Conservation (phyloP, 2,888 invertebrate species). For the Mayetiola destructor region DNA sequence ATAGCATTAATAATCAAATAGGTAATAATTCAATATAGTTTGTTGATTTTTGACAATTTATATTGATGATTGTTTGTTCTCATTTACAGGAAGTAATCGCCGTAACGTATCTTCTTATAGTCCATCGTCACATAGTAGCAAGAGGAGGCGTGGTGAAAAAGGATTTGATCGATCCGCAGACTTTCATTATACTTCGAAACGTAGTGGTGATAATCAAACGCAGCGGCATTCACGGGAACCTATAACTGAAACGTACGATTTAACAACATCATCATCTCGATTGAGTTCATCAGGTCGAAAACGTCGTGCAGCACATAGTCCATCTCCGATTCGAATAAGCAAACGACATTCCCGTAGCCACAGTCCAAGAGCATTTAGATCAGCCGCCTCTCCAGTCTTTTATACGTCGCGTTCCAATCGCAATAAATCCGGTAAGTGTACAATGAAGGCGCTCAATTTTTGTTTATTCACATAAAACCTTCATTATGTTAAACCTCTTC, state of each 20-base stretch:
- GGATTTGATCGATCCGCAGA: slow-evolving; percentile 19
- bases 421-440: no score
- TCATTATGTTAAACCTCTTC: no score
- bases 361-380: slow-evolving; percentile 19
- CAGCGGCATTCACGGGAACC: slow-evolving; percentile 9
- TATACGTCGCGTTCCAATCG: slow-evolving; percentile 15
- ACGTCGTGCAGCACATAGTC: slow-evolving; percentile 27
- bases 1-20: background rate
- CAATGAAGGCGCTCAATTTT: no score
- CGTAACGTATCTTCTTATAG: slow-evolving; percentile 25
- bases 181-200: slow-evolving; percentile 15
- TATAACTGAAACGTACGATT: background rate
- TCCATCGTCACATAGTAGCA: slow-evolving; percentile 28
- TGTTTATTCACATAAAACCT: no score
- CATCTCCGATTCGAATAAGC: slow-evolving; percentile 23
- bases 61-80: no score
- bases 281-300: slow-evolving; percentile 22
- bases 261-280: slow-evolving; percentile 3
- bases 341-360: slow-evolving; percentile 16
- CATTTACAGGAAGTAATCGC: slow-evolving; percentile 22
- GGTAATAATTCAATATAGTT: background rate
- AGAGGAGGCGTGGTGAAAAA: slow-evolving; percentile 25
- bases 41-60: background rate
- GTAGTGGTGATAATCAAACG: slow-evolving; percentile 18
- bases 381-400: background rate